phyloP scores from a whole-genome alignment of 2,113 vertebrate genomes.

The Lates calcarifer region DNA sequence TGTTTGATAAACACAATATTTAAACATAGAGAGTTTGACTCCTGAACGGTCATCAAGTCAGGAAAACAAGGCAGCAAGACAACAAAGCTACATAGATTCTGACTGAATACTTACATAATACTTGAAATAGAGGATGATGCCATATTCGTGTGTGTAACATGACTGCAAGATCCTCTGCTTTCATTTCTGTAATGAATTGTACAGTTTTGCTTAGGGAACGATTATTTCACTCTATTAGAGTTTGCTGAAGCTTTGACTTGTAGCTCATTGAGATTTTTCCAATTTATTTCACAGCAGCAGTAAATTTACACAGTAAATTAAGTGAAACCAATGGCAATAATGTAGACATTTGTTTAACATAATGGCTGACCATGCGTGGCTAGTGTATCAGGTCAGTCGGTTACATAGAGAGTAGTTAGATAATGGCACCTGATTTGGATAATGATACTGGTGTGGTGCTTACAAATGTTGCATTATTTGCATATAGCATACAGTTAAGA shows the following conservation, averaged over 20 bases:
- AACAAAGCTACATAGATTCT: background rate
- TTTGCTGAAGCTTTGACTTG: conserved; percentile 19
- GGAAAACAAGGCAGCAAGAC: background rate
- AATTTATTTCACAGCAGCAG: conserved; percentile 9
- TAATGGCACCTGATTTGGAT: conserved; percentile 10
- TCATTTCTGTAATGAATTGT: conserved; percentile 2
- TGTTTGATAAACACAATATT: background rate
- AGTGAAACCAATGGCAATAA: conserved; percentile 40
- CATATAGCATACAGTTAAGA: background rate
- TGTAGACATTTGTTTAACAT: conserved; percentile 33
- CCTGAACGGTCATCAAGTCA: background rate
- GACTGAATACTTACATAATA: background rate
- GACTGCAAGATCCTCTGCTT: background rate
- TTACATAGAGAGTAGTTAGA: background rate
- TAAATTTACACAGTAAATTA: conserved; percentile 43
- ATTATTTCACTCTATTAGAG: conserved; percentile 4
- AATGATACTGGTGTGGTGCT: background rate
- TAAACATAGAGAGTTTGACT: background rate
- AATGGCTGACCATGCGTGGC: conserved; percentile 21
- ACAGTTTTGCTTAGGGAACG: background rate
- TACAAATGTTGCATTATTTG: background rate
- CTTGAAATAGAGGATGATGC: background rate
- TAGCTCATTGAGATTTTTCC: conserved; percentile 15
- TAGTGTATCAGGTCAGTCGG: conserved; percentile 17
- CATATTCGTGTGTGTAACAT: background rate